phyloP scores from a whole-genome alignment of 2,113 vertebrate genomes.

The Odontophorus gujanensis region DNA sequence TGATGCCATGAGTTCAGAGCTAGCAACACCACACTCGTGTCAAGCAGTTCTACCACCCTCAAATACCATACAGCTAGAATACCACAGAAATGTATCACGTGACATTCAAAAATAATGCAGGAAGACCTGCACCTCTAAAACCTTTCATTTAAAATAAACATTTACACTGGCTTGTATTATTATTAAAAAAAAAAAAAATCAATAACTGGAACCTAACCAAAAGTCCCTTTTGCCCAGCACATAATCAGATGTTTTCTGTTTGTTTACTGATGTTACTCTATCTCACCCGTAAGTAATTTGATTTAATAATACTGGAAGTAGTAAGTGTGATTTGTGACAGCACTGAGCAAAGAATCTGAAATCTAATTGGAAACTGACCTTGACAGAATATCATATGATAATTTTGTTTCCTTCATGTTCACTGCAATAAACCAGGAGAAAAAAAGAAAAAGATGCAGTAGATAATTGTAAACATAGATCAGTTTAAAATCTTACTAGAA shows the following conservation, averaged over 20 bases:
- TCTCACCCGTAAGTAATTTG: conserved; percentile 50
- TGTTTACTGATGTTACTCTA: conserved; percentile 41
- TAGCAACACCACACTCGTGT: neutral
- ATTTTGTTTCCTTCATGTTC: neutral
- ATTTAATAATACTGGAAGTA: conserved; percentile 49
- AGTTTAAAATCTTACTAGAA: neutral
- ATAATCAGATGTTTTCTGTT: conserved; percentile 15
- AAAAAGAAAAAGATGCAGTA: neutral
- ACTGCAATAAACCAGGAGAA: neutral
- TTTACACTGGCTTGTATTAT: neutral
- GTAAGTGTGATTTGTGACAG: conserved; percentile 25
- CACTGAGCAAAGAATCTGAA: neutral
- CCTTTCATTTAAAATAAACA: neutral
- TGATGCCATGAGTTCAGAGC: neutral
- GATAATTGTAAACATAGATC: neutral
- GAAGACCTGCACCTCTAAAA: neutral
- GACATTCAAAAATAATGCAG: neutral
- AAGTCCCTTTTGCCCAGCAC: neutral
- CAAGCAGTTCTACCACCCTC: neutral
- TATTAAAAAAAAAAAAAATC: neutral
- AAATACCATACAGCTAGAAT: neutral
- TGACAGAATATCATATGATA: neutral
- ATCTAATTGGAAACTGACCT: conserved; percentile 7
- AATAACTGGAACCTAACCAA: neutral
- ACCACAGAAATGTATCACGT: neutral